Base-by-base conservation (phyloP, 2,888 invertebrate species). In the Xestia ashworthii region DNA sequence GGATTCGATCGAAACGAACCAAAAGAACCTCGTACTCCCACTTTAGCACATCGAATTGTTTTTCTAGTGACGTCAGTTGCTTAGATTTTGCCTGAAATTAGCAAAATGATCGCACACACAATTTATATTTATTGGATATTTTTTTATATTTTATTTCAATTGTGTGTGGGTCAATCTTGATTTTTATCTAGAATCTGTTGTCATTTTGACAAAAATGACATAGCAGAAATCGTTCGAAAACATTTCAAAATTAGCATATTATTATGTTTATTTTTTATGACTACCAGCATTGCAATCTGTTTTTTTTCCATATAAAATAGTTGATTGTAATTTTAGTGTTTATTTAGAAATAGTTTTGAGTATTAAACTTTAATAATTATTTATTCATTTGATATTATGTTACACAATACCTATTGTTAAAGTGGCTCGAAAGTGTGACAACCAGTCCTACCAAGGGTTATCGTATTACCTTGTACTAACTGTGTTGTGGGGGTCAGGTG, bases 1-100 rank as follows among this genome's bases (percentile, higher is more conserved):
- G 96, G 0, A 98, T 97, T 89, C 98, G 97, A 88, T 98, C 98
- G 92, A 98, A 98, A 83, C 98, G 97, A 83, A 99, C 97, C 91
- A 98, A 97, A 25, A 99, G 93, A 0, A 98, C 97, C 89, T 98
- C 98, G 78, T 97, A 97, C 89, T 98, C 97, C 97, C 97, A 97
- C 85, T 97, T 97, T 0, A 98, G 92, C 5, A 97, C 97, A 81
- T 97, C 97, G 41, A 97, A 97, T 82, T 98, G 97, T 87, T 97
- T 97, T 74, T 96, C 96, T 5, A 95, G 87, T 74, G 95, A 81
- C 72, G 95, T 66, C 86, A 97, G 82, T 78, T 97, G 97, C 89
- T 97, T 97, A 0, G 97, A 97, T 94, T 97, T 97, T 81, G 95
- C 94, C 97, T 97, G 89, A 25, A 92, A 91, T 64, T 0, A 41